Evolutionary conservation across 2,113 vertebrate genomes (phyloP), one percentile per base, ranked within the genome.

Genomic region (Electrona antarctica): DNA sequence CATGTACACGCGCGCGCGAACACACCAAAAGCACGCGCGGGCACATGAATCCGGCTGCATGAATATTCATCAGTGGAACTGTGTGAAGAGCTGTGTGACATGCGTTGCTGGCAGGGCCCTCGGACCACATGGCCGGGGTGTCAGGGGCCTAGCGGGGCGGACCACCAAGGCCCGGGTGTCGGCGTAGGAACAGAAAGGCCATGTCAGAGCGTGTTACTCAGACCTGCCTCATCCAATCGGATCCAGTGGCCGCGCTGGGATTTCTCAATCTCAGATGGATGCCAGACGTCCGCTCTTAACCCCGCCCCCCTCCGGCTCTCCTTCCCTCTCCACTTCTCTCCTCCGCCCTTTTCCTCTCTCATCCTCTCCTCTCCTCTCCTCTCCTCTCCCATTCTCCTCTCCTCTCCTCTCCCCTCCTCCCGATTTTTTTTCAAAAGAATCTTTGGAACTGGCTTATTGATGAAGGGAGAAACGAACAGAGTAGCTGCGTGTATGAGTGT

Each of bases 41-140:
- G 50, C 48, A 46, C 60, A 76, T 77, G 50, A 79, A 85, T 80
- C 73, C 71, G 69, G 67, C 74, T 61, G 63, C 85, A 92, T 93
- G 92, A 93, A 93, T 93, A 93, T 93, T 93, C 93, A 93, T 92
- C 0, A 4, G 3, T 47, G 73, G 89, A 92, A 91, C 21, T 21
- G 89, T 93, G 91, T 92, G 91, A 85, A 84, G 91, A 82, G 89
- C 88, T 87, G 88, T 91, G 92, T 91, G 92, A 92, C 91, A 91
- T 85, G 87, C 77, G 81, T 88, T 81, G 69, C 88, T 93, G 91
- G 92, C 91, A 85, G 79, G 76, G 80, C 76, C 69, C 64, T 33
- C 49, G 56, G 79, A 86, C 91, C 92, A 92, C 92, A 92, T 91
- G 92, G 91, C 88, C 65, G 60, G 86, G 84, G 90, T 90, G 91